phyloP scores from a whole-genome alignment of 2,113 vertebrate species.

The human (Homo sapiens) region GRCh38 chr2:116076001-116076500 shows the following conservation, averaged over 20 bases:
- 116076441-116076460: not conserved
- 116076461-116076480: not conserved
- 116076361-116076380: not conserved
- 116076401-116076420: not conserved
- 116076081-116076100: not conserved
- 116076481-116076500: not conserved
- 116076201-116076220: not conserved
- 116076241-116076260: not conserved
- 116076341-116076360: not conserved
- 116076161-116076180: not conserved
- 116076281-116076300: not conserved
- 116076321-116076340: not conserved
- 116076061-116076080: not conserved
- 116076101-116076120: not conserved
- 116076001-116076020: not conserved
- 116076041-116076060: not conserved
- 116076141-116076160: conserved; percentile 15
- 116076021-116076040: not conserved
- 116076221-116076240: not conserved
- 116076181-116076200: not conserved
- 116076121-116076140: not conserved
- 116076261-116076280: not conserved
- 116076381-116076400: not conserved
- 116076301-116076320: not conserved
- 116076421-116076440: not conserved